phyloP scores from a whole-genome alignment of 2,113 vertebrate genomes.

The Hyperopisus bebe region DNA sequence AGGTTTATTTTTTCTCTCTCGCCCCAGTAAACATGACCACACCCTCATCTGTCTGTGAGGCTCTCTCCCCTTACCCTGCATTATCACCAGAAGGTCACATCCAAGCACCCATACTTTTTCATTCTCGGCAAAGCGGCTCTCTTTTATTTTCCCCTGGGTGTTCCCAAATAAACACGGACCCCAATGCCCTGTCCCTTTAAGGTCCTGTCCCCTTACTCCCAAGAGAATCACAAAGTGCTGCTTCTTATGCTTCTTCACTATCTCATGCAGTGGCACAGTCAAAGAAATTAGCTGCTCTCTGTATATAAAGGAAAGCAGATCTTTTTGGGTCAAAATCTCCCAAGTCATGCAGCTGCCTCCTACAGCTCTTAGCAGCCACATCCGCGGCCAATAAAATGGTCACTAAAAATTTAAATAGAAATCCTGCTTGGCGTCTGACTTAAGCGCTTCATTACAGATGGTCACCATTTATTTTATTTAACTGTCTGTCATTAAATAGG shows the following conservation, averaged over 20 bases:
- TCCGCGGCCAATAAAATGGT: not conserved
- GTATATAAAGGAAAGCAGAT: not conserved
- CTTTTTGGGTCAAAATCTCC: not conserved
- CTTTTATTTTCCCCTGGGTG: not conserved
- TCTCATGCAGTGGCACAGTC: not conserved
- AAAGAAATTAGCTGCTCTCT: not conserved
- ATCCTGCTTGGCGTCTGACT: not conserved
- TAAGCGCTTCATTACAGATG: not conserved
- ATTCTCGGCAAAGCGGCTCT: not conserved
- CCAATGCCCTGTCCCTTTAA: not conserved
- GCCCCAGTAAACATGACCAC: not conserved
- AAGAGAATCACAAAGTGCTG: not conserved
- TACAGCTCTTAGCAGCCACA: not conserved
- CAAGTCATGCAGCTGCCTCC: not conserved
- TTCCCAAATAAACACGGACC: not conserved
- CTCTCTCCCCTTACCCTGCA: not conserved
- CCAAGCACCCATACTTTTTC: not conserved
- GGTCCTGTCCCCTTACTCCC: not conserved
- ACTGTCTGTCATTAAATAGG: slow-evolving; percentile 3
- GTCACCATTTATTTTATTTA: not conserved
- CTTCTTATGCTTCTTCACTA: not conserved
- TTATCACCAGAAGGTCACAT: not conserved
- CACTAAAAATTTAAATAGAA: not conserved
- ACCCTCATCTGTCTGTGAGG: not conserved
- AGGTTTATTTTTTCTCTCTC: not conserved